Conservation (phyloP, 2,797 vertebrate species). For the Bryconaethiops microstoma region DNA sequence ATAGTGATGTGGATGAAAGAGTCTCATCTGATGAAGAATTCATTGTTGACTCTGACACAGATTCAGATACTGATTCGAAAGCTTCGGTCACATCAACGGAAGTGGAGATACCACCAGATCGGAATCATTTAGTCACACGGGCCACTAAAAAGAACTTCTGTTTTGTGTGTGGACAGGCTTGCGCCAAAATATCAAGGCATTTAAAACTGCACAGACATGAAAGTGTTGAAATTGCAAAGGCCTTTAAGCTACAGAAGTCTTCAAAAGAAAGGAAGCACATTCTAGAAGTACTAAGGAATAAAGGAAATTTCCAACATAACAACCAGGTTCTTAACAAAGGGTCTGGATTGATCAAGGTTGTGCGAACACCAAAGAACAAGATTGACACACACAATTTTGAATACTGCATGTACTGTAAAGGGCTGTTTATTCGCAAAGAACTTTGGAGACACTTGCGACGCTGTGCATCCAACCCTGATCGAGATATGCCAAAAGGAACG, state of each 20-base stretch:
- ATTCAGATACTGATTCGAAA: background rate
- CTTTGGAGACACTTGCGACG: conserved; percentile 43
- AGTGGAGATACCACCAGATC: background rate
- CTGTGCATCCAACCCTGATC: conserved; percentile 35
- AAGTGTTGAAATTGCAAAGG: conserved; percentile 3
- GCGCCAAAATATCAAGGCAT: conserved; percentile 24
- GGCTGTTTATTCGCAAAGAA: conserved; percentile 50
- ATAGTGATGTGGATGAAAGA: background rate
- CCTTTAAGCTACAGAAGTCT: conserved; percentile 14
- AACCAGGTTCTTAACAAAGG: conserved; percentile 19
- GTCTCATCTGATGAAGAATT: conserved; percentile 31
- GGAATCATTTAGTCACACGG: background rate
- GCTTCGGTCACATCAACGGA: background rate
- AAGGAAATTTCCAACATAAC: conserved; percentile 48
- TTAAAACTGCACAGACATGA: conserved; percentile 27
- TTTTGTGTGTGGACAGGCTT: conserved; percentile 29
- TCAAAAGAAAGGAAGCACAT: conserved; percentile 18
- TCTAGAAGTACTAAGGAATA: conserved; percentile 41
- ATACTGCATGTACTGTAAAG: conserved; percentile 59
- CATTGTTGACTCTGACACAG: conserved; percentile 9
- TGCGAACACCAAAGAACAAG: conserved; percentile 29
- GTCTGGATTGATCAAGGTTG: conserved; percentile 35
- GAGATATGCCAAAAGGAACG: conserved; percentile 6
- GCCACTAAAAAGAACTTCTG: conserved; percentile 25
- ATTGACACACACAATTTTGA: conserved; percentile 42